Evolutionary conservation across 2,888 invertebrate genomes (phyloP), one percentile per base, ranked within the genome.

Genomic region (Eupithecia pulchellata): DNA sequence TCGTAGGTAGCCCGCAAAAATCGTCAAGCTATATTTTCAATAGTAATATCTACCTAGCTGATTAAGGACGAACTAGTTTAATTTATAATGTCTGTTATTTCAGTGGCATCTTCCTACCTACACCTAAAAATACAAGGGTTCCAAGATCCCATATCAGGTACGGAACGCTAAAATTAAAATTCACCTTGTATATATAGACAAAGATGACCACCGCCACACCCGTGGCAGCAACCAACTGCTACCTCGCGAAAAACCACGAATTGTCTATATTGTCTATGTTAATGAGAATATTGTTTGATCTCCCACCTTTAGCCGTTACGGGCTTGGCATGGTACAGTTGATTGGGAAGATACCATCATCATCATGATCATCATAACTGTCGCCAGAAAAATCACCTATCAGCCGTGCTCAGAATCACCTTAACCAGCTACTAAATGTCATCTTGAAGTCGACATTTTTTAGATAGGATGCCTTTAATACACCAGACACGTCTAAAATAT

Each of bases 211-310:
- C 57, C 20, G 66, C 67, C 73, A 34, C 73, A 64, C 73, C 74
- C 70, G 70, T 68, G 78, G 78, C 80, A 57, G 34, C 75, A 69
- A 77, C 78, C 73, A 77, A 75, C 78, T 82, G 84, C 69, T 72
- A 83, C 78, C 73, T 84, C 81, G 84, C 87, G 82, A 84, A 86
- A 85, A 83, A 84, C 80, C 82, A 82, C 64, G 25, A 68, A 70
- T 47, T 69, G 63, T 64, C 52, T 32, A 32, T n/a, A 69, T 61
- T 61, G 61, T 61, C 64, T 69, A 71, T 64, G 64, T 52, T 61
- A 70, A 69, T 62, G 52, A 71, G 63, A 25, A 17, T 64, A 68
- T 68, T 68, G 65, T 72, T 73, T 75, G 68, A 75, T 29, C 20
- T 62, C 27, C 17, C 64, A 20, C 25, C 67, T 75, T 75, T 73